Conservation (phyloP, 2,113 vertebrate genomes). For the Phrynosoma platyrhinos region DNA sequence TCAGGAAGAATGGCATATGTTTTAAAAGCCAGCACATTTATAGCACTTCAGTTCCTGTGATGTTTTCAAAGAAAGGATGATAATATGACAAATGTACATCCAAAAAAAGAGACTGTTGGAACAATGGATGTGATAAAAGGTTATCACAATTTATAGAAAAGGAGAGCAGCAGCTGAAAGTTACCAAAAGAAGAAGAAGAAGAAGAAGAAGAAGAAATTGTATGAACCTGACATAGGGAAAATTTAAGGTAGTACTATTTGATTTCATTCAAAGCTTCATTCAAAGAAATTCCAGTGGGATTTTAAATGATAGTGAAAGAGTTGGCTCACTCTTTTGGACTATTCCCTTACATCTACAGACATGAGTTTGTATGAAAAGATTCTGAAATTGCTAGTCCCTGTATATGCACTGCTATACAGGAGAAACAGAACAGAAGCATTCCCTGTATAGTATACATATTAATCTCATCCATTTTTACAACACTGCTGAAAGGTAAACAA, state of each 20-base stretch:
- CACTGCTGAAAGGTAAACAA: not conserved
- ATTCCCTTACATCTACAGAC: not conserved
- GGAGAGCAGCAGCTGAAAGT: not conserved
- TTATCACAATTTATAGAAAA: constrained; percentile 11
- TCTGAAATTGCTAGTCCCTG: not conserved
- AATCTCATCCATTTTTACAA: not conserved
- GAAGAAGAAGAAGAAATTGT: not conserved
- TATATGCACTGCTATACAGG: not conserved
- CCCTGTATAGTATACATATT: not conserved
- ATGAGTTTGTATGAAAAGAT: not conserved
- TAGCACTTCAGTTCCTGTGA: not conserved
- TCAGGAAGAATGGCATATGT: constrained; percentile 15
- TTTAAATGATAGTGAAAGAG: not conserved
- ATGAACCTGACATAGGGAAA: rapidly evolving
- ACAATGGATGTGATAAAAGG: constrained; percentile 7
- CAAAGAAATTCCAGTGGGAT: not conserved
- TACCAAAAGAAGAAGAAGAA: not conserved
- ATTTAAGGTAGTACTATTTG: not conserved
- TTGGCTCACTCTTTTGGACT: not conserved
- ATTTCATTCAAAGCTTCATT: not conserved
- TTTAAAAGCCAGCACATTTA: constrained; percentile 19
- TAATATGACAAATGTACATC: constrained; percentile 44
- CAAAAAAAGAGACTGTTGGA: constrained; percentile 26
- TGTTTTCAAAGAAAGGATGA: constrained; percentile 6
- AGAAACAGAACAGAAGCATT: not conserved